Conservation (phyloP, 1,140 invertebrate species). For the Mylabris phalerata region DNA sequence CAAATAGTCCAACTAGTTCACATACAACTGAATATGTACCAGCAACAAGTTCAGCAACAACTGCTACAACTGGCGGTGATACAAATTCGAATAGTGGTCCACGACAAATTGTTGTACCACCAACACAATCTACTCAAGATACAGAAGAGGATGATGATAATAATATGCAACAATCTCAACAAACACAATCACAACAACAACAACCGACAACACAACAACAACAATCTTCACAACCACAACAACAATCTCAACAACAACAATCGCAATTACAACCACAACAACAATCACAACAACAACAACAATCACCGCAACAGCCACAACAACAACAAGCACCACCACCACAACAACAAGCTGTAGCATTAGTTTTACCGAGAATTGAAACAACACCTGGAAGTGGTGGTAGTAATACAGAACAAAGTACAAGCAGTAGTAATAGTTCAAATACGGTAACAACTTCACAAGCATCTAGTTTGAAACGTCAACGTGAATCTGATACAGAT, state of each 20-base stretch:
- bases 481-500: conserved; percentile 51
- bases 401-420: conserved; percentile 35
- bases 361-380: conserved; percentile 67
- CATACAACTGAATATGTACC: conserved; percentile 62
- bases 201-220: conserved; percentile 35
- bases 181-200: conserved; percentile 30
- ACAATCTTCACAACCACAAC: conserved; percentile 57
- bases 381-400: conserved; percentile 28
- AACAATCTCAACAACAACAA: conserved; percentile 57
- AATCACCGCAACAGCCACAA: conserved; percentile 51
- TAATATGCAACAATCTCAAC: conserved; percentile 23
- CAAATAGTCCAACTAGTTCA: conserved; percentile 52
- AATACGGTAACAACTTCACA: conserved; percentile 55
- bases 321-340: conserved; percentile 32
- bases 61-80: too few relatives aligned
- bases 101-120: conserved; percentile 42
- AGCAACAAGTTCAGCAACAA: conserved; percentile 54
- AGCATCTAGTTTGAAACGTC: conserved; percentile 48
- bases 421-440: conserved; percentile 33
- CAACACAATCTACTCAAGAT: conserved; percentile 39
- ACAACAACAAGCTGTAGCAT: conserved; percentile 60
- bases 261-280: conserved; percentile 33
- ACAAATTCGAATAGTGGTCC: conserved; percentile 41
- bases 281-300: conserved; percentile 47
- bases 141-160: conserved; percentile 36